Evolutionary conservation across 2,113 vertebrate genomes (phyloP).

Genomic region (Gallinago jamesoni): DNA sequence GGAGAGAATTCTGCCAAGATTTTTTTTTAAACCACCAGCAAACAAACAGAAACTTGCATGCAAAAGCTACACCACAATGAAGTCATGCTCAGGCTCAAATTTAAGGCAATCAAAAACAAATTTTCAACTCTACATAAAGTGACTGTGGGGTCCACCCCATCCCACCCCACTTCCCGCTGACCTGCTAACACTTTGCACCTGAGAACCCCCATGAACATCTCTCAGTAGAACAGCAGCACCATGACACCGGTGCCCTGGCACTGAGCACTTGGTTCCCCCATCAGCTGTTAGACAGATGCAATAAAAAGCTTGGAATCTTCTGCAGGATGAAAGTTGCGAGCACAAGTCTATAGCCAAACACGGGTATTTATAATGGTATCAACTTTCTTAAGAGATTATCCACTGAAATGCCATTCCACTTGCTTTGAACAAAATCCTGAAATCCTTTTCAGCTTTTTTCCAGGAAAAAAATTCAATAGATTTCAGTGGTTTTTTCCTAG

Average conservation of each 20-base stretch:
- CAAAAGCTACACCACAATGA: constrained; percentile 52
- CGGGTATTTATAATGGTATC: background rate
- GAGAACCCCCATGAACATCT: background rate
- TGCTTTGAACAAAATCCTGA: background rate
- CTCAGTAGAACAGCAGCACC: background rate
- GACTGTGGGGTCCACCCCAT: background rate
- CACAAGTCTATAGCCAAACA: background rate
- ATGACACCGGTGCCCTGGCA: background rate
- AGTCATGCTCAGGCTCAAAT: background rate
- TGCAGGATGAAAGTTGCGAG: background rate
- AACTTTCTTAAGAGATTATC: background rate
- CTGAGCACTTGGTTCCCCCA: background rate
- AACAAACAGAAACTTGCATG: constrained; percentile 63
- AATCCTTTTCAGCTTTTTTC: background rate
- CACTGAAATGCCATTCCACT: background rate
- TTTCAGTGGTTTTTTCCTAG: background rate
- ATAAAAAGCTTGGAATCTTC: background rate
- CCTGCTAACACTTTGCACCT: background rate
- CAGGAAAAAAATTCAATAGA: background rate
- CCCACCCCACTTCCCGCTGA: background rate
- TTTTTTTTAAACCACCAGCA: constrained; percentile 41
- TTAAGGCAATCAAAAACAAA: constrained; percentile 15
- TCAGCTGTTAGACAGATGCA: background rate
- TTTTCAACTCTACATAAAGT: background rate
- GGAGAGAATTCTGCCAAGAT: constrained; percentile 41